These are phyloP conservation scores for Platalea minor DNA, from an alignment of 2,797 vertebrate genomes.

Conservation along the genomic window DNA sequence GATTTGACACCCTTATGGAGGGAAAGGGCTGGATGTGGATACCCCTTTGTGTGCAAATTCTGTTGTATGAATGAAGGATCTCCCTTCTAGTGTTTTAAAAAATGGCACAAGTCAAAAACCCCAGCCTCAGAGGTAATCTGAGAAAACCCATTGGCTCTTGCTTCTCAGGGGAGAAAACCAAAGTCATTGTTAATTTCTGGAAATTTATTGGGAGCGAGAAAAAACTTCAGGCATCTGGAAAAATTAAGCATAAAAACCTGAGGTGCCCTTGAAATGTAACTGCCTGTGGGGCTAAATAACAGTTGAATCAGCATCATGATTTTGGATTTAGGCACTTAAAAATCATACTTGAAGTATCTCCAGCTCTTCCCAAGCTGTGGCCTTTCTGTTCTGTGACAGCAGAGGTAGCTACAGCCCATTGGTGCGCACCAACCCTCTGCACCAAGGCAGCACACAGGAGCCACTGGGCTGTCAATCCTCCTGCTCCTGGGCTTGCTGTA, in stretches of 20 bases:
- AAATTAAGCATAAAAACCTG: slow-evolving; percentile 15
- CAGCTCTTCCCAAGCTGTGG: not conserved
- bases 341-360: not conserved
- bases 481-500: not conserved
- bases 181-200: slow-evolving; percentile 11
- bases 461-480: not conserved
- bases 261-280: not conserved
- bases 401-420: not conserved
- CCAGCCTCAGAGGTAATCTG: not conserved
- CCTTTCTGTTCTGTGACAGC: not conserved
- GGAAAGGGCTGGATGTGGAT: not conserved
- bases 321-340: not conserved
- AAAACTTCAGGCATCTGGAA: slow-evolving; percentile 23
- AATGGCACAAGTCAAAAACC: not conserved
- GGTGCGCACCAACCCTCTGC: not conserved
- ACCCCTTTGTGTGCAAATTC: not conserved
- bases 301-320: not conserved
- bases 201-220: slow-evolving; percentile 31
- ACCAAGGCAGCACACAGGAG: not conserved
- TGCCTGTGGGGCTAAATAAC: not conserved
- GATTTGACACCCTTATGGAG: not conserved
- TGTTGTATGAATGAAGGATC: not conserved
- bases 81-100: not conserved
- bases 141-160: not conserved
- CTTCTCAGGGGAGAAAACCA: slow-evolving; percentile 4